Evolutionary conservation across 2,113 vertebrate genomes (phyloP).

Genomic region (Albula glossodonta): DNA sequence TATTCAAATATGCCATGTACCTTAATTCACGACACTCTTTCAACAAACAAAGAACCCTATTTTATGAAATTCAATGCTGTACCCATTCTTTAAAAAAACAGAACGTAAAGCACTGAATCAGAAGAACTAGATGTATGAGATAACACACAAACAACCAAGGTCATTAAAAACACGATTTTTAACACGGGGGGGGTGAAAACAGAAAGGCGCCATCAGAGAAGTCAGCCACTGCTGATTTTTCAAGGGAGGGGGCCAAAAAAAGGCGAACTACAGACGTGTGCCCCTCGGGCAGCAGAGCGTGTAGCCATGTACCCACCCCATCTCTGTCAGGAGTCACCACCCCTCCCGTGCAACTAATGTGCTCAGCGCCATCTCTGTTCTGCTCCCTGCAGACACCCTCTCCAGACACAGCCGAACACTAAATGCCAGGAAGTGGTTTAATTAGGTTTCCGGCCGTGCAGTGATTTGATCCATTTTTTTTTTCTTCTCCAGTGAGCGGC

Average conservation of each 20-base stretch:
- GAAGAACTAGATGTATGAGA: neutral
- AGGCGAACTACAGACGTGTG: neutral
- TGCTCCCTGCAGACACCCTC: neutral
- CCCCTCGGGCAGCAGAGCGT: neutral
- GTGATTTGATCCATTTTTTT: conserved; percentile 14
- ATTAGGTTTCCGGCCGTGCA: conserved; percentile 16
- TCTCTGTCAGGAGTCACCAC: neutral
- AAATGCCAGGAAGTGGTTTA: conserved; percentile 30
- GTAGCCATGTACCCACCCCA: neutral
- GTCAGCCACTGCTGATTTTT: neutral
- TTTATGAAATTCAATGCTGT: neutral
- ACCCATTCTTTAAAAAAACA: neutral
- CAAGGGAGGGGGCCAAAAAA: too few species aligned
- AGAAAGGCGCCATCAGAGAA: neutral
- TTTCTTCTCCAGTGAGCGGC: neutral
- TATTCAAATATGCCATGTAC: neutral
- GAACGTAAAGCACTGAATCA: neutral
- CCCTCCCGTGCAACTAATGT: neutral
- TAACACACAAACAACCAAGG: neutral
- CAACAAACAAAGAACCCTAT: neutral
- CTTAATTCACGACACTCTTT: neutral
- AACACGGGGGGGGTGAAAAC: neutral
- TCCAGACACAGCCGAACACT: conserved; percentile 5
- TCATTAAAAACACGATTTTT: neutral
- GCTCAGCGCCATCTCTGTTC: neutral